phyloP scores from a whole-genome alignment of 2,113 vertebrate genomes.

The Hylia prasina region DNA sequence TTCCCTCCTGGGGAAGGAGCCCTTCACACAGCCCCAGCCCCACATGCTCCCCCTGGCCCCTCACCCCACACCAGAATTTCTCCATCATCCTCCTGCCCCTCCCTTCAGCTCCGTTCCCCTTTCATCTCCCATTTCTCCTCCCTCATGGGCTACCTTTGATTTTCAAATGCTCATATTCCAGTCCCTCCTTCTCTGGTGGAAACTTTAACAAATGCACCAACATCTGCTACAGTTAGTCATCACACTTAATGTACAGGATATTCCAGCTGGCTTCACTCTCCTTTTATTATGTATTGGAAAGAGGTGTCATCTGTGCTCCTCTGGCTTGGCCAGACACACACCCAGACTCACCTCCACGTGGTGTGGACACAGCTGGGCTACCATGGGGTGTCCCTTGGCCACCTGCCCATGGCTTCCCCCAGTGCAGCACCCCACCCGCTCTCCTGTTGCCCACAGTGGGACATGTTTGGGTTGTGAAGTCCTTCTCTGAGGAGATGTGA shows the following conservation, averaged over 20 bases:
- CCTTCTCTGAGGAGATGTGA: background rate
- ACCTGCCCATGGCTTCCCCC: background rate
- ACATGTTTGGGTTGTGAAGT: background rate
- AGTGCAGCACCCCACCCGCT: background rate
- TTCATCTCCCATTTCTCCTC: background rate
- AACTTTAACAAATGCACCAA: constrained; percentile 62
- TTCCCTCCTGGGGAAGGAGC: background rate
- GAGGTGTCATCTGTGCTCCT: constrained; percentile 52
- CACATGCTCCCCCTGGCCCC: background rate
- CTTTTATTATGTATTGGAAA: constrained; percentile 69
- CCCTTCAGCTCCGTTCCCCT: background rate
- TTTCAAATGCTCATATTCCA: constrained; percentile 48
- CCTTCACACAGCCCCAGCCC: background rate
- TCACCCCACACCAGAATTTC: background rate
- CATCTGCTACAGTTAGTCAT: constrained; percentile 69
- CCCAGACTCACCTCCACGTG: constrained; percentile 50
- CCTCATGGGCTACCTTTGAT: constrained; percentile 51
- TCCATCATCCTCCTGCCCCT: background rate
- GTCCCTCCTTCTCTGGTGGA: constrained; percentile 60
- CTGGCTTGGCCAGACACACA: constrained; percentile 50
- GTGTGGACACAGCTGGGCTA: background rate
- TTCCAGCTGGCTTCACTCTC: constrained; percentile 66
- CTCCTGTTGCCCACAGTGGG: background rate
- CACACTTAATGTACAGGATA: constrained; percentile 66
- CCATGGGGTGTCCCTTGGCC: background rate